Conservation (phyloP, 2,888 invertebrate genomes). For the Himalopsyche tibetana region DNA sequence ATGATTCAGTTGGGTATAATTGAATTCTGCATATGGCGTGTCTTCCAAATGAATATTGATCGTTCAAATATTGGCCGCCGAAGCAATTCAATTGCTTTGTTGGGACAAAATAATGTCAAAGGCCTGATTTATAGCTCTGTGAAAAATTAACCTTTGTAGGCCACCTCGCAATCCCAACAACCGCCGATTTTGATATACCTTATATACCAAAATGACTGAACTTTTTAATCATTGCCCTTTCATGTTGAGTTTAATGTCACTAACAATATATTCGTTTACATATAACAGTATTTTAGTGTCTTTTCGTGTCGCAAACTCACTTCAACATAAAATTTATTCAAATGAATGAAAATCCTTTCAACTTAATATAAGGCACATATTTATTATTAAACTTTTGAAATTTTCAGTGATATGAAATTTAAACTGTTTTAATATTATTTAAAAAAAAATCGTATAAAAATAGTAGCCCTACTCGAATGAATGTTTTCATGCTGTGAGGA, state of each 20-base stretch:
- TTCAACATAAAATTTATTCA: no score
- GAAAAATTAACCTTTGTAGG: slow-evolving; percentile 20
- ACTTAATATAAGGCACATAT: no score
- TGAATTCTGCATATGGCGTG: background rate
- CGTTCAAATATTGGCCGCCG: background rate
- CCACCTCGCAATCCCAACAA: background rate
- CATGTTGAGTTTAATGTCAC: background rate
- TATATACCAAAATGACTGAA: background rate
- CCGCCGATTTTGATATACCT: slow-evolving; percentile 12
- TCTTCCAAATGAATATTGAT: slow-evolving; percentile 13
- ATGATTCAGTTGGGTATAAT: background rate
- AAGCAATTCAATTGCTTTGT: background rate
- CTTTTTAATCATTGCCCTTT: slow-evolving; percentile 24
- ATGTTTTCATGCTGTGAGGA: no score
- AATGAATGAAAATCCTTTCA: no score
- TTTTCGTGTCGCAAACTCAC: no score
- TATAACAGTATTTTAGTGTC: background rate
- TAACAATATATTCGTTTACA: background rate
- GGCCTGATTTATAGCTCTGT: background rate
- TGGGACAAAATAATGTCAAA: background rate
- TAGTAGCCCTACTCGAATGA: no score
- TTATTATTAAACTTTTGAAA: no score
- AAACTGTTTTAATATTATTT: no score
- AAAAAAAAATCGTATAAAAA: no score
- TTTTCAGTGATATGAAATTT: no score